phyloP scores from a whole-genome alignment of 1,140 invertebrate species.

The Hylyphantes graminicola region DNA sequence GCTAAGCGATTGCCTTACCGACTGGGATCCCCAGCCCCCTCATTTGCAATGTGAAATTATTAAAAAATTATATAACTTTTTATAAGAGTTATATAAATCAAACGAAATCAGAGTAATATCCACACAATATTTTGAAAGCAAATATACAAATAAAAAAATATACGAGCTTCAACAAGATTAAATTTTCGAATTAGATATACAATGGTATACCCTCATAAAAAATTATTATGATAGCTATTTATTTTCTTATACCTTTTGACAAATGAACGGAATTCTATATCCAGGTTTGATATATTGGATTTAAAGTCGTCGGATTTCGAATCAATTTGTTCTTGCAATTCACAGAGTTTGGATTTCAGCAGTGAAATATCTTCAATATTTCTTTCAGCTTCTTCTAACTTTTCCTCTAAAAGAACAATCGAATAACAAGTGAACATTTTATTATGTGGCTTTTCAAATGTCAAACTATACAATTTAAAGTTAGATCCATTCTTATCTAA shows the following conservation, averaged over 20 bases:
- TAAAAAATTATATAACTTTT: too few species aligned
- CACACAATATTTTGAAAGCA: too few species aligned
- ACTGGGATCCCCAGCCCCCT: too few species aligned
- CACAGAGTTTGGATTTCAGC: not conserved
- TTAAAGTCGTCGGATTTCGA: slow-evolving; percentile 6
- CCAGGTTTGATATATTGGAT: not conserved
- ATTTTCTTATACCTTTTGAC: slow-evolving; percentile 6
- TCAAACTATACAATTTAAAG: too few species aligned
- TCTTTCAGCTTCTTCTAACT: slow-evolving; percentile 5
- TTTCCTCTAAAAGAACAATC: slow-evolving; percentile 10
- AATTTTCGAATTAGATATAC: not conserved
- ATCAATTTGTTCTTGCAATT: slow-evolving; percentile 7
- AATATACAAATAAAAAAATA: too few species aligned
- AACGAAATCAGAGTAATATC: too few species aligned
- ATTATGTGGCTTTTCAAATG: too few species aligned
- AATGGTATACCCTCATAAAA: not conserved
- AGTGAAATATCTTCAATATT: slow-evolving; percentile 19
- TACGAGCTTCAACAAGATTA: too few species aligned
- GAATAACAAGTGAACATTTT: not conserved
- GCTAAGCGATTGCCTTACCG: too few species aligned
- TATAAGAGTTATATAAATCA: too few species aligned
- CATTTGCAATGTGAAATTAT: too few species aligned
- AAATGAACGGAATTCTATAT: not conserved
- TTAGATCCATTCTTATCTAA: too few species aligned
- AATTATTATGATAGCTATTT: not conserved